Percentiles rank a stretch among this genome's conserved stretches.
phyloP scores from a whole-genome alignment of 2,888 invertebrate species.

The Teinopalpus imperialis region DNA sequence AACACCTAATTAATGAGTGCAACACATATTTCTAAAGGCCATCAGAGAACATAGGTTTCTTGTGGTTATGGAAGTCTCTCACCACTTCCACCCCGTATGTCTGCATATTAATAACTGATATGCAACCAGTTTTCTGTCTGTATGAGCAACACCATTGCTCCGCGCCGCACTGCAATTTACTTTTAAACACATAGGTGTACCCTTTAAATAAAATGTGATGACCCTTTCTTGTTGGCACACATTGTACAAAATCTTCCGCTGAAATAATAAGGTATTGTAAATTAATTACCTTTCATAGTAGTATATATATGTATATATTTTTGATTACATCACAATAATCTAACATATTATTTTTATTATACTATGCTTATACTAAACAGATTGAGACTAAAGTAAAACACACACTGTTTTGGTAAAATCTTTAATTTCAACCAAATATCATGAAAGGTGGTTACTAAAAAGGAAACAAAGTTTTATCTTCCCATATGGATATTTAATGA shows the following conservation, averaged over 20 bases:
- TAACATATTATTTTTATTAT: constrained; percentile 61
- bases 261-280: constrained; percentile 48
- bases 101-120: constrained; percentile 74
- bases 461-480: no score
- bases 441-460: no score
- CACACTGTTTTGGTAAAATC: no score
- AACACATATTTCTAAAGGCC: constrained; percentile 20
- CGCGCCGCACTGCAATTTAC: constrained; percentile 69
- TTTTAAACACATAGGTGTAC: constrained; percentile 72
- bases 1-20: no score
- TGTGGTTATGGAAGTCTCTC: constrained; percentile 73
- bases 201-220: constrained; percentile 72
- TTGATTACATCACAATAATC: constrained; percentile 45
- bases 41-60: constrained; percentile 69
- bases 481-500: no score
- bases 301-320: no score
- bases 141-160: constrained; percentile 75
- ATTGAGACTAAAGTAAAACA: no score
- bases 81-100: constrained; percentile 68
- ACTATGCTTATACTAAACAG: no score
- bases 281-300: constrained; percentile 10
- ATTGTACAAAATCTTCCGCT: constrained; percentile 71
- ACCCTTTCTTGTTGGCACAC: constrained; percentile 70
- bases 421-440: no score
- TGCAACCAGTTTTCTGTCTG: constrained; percentile 74